These are phyloP conservation scores for Anoncus sp. DNA, from an alignment of 2,888 invertebrate species.

Conservation along the genomic window DNA sequence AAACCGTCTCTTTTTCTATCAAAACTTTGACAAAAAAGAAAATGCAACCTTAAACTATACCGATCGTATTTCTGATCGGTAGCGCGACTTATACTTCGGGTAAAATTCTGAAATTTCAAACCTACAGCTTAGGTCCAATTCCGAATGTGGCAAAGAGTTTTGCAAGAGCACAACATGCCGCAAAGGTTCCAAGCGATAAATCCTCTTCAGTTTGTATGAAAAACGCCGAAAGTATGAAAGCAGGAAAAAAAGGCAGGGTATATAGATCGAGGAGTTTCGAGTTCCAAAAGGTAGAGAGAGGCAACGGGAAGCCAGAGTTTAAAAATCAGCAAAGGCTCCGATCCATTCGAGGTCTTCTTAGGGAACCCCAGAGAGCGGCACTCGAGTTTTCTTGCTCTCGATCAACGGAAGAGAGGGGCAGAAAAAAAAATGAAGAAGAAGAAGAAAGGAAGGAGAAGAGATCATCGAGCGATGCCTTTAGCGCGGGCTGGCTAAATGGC, in stretches of 20 bases:
- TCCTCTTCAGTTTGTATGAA: neutral
- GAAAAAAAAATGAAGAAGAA: conserved; percentile 9
- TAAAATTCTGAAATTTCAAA: neutral
- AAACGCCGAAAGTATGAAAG: neutral
- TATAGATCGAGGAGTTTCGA: neutral
- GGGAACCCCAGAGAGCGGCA: conserved; percentile 8
- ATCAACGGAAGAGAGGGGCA: neutral
- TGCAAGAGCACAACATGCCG: neutral
- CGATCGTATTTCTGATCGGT: too few species aligned
- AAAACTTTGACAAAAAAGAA: too few species aligned
- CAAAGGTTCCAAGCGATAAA: neutral
- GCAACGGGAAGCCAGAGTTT: conserved; percentile 20
- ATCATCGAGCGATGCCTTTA: conserved; percentile 59
- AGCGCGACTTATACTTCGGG: too few species aligned
- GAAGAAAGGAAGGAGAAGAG: conserved; percentile 15
- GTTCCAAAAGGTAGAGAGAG: conserved; percentile 5
- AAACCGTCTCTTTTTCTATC: too few species aligned
- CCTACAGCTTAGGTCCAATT: neutral
- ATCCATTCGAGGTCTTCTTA: conserved; percentile 31
- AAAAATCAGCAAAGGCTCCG: conserved; percentile 39
- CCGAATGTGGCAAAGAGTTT: neutral
- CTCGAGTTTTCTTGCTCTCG: conserved; percentile 34
- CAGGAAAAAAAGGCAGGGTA: neutral
- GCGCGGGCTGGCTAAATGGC: conserved; percentile 76
- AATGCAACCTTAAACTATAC: too few species aligned